A percentile compares a stretch with the other conserved stretches of the same genome.
Conservation (phyloP, 2,113 vertebrate genomes). For the Lonchura striata region DNA sequence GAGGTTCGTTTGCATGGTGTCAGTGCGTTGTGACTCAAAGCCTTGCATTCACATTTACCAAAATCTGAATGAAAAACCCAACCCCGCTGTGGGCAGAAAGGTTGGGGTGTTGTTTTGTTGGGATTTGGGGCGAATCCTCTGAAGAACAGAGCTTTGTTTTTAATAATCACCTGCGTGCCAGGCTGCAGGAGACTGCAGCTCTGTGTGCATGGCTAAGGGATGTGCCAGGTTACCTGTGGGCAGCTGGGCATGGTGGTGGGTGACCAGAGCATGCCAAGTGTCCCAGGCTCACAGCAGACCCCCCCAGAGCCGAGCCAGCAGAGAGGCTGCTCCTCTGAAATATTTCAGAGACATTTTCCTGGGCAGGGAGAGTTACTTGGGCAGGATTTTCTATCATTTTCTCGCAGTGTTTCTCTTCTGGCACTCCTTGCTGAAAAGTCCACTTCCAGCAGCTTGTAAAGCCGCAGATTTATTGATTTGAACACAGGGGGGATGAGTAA, state of each 20-base stretch:
- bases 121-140: neutral
- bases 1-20: neutral
- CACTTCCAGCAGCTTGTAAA: neutral
- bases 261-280: neutral
- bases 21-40: neutral
- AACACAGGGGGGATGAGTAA: neutral
- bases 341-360: neutral
- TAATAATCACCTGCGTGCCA: neutral
- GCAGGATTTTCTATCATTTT: neutral
- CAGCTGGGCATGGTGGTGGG: fast-evolving
- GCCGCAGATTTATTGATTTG: neutral
- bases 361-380: neutral
- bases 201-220: fast-evolving
- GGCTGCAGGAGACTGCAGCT: neutral
- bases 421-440: neutral
- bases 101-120: neutral
- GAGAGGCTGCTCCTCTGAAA: neutral
- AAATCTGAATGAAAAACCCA: neutral
- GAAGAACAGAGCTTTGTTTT: neutral
- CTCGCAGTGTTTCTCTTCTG: neutral
- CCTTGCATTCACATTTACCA: neutral
- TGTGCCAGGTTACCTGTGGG: neutral
- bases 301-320: neutral
- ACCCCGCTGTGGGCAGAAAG: neutral
- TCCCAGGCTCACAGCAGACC: neutral